A percentile compares a stretch with the other conserved stretches of the same genome.
Conservation (phyloP, 2,888 invertebrate species). For the Cosmia trapezina region DNA sequence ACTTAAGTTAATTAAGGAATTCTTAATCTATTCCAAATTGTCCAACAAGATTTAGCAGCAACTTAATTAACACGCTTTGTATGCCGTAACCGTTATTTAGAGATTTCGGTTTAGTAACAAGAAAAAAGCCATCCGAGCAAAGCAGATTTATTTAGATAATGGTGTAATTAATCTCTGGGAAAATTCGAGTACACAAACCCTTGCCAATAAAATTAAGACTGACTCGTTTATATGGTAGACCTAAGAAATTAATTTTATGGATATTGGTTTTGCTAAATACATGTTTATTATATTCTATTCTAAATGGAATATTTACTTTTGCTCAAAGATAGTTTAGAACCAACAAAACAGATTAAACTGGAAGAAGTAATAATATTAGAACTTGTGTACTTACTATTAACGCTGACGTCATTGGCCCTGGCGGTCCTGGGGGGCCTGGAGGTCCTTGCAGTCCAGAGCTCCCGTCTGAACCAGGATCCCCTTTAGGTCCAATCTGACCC, state of each 20-base stretch:
- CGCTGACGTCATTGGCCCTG: constrained; percentile 76
- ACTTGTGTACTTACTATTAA: constrained; percentile 74
- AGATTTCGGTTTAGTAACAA: not conserved
- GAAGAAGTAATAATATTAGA: not conserved
- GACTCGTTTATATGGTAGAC: not conserved
- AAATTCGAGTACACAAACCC: constrained; percentile 12
- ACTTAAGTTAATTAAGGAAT: not conserved
- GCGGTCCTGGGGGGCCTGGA: constrained; percentile 93
- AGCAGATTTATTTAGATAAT: constrained; percentile 34
- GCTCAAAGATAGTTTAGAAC: not conserved
- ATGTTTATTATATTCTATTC: no score
- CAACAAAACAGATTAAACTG: not conserved
- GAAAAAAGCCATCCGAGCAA: constrained; percentile 4
- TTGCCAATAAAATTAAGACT: constrained; percentile 13
- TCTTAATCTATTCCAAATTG: not conserved
- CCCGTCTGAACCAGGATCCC: constrained; percentile 94
- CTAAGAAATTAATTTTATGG: not conserved
- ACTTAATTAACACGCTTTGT: constrained; percentile 13
- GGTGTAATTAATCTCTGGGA: constrained; percentile 33
- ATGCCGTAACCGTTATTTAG: not conserved
- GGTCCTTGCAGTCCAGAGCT: constrained; percentile 92
- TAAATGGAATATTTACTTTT: not conserved
- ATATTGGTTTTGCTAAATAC: not conserved
- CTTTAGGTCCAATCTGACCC: constrained; percentile 94
- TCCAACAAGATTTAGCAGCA: not conserved